Evolutionary conservation across 2,888 invertebrate genomes (phyloP), one percentile per base, ranked within the genome.

Genomic region (Ditylenchus weischeri): DNA sequence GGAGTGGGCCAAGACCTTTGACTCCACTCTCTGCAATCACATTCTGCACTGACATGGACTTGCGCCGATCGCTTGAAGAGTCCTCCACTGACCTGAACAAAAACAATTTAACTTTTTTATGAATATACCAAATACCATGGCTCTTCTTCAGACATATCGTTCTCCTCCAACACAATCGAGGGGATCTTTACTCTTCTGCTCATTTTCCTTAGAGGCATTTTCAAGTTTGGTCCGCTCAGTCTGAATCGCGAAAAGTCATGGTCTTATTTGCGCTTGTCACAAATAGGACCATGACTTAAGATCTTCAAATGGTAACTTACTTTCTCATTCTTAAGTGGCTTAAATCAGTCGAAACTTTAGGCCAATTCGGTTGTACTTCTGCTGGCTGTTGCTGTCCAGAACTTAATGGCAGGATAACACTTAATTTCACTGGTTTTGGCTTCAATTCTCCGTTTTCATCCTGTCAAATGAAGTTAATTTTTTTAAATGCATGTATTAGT

Each of bases 1-100:
- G 79, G 23, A 84, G 65, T 13, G 84, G 84, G 50, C 82, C 81
- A 19, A 79, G 72, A 57, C 62, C 62, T 13, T 71, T 71, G 35
- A 74, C 73, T 23, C 73, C 73, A 18, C 73, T 64, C 62, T 73
- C 73, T 18, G 62, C 64, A 10, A 57, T 59, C 21, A 23, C 48
- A 21, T 62, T 38, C 13, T 62, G 36, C 1, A 21, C 13, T 1
- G 48, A 47, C 47, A 23, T 48, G 43, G 23, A 19, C 15, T 43
- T 59, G 43, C 21, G 43, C 5, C 38, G 23, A 8, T 59, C 35
- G 8, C 59, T 35, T 1, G 59, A 36, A 21, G 59, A 59, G 8
- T 43, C 43, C n/a, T 35, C 59, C 35, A 19, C 59, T 36, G 59
- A 59, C 59, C 59, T 59, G n/a, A 35, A 59, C 11, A 11, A 11